Evolutionary conservation across 2,113 vertebrate genomes (phyloP).

Genomic region (Burhinus oedicnemus): DNA sequence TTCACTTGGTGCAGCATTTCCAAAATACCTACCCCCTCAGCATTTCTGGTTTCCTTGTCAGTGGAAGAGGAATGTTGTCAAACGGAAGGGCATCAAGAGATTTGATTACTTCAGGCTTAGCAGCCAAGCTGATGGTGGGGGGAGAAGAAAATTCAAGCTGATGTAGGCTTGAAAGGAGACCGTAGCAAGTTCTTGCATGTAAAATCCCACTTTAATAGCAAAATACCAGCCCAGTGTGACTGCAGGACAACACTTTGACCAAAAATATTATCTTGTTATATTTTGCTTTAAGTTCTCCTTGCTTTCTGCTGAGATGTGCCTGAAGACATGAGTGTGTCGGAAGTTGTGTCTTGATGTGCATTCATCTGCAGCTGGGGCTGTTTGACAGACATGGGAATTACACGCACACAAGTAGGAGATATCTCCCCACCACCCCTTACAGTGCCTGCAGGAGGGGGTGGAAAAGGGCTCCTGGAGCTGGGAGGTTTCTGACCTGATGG

Average conservation of each 20-base stretch:
- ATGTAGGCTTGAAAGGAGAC: neutral
- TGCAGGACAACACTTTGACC: neutral
- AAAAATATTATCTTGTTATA: neutral
- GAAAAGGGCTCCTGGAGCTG: neutral
- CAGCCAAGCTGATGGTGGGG: neutral
- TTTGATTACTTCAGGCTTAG: neutral
- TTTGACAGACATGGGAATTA: neutral
- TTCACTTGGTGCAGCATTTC: neutral
- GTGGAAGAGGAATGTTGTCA: neutral
- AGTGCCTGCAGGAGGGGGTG: neutral
- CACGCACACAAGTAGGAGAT: fast-evolving
- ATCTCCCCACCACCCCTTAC: neutral
- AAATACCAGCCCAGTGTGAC: neutral
- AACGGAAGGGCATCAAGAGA: neutral
- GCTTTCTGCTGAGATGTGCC: neutral
- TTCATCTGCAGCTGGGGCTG: fast-evolving
- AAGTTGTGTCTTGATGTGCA: neutral
- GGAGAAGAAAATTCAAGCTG: neutral
- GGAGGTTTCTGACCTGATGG: neutral
- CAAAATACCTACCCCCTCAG: neutral
- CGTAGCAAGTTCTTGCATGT: fast-evolving
- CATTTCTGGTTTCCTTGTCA: neutral
- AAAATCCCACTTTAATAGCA: neutral
- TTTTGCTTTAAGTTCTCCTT: neutral
- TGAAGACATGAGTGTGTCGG: neutral